Evolutionary conservation across 2,113 vertebrate species (phyloP).

Genomic region (Cyanoliseus patagonus): DNA sequence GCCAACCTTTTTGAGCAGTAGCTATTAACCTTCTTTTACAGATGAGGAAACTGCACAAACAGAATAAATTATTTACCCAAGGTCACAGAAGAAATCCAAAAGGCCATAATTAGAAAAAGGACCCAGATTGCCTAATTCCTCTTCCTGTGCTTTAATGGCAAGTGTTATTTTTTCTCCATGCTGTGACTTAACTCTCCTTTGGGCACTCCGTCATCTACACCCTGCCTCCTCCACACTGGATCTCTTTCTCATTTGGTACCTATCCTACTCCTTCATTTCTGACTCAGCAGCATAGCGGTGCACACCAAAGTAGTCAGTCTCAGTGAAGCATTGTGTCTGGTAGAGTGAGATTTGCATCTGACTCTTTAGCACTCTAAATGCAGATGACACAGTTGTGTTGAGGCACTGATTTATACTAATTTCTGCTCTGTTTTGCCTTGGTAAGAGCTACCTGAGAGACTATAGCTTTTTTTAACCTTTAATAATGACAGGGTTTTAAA

Average conservation of each 20-base stretch:
- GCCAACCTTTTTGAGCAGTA: background rate
- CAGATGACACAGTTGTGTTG: background rate
- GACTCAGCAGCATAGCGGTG: background rate
- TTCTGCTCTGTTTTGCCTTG: background rate
- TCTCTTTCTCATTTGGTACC: background rate
- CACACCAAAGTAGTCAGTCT: rapidly evolving
- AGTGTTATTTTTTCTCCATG: rapidly evolving
- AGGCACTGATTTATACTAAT: background rate
- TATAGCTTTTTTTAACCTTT: background rate
- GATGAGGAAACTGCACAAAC: background rate
- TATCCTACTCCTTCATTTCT: background rate
- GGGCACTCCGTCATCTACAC: background rate
- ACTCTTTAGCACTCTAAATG: background rate
- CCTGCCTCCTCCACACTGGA: too few species aligned
- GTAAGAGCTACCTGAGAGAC: background rate
- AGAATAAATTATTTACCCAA: conserved; percentile 38
- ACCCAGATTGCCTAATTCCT: background rate
- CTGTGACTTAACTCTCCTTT: background rate
- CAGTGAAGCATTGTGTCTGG: background rate
- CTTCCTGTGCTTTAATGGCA: background rate
- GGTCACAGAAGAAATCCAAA: background rate
- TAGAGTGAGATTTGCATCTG: background rate
- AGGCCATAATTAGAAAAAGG: background rate
- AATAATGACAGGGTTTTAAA: background rate
- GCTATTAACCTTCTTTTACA: background rate